Conservation (phyloP, 2,797 vertebrate species). For the Gymnoscopelus braueri region DNA sequence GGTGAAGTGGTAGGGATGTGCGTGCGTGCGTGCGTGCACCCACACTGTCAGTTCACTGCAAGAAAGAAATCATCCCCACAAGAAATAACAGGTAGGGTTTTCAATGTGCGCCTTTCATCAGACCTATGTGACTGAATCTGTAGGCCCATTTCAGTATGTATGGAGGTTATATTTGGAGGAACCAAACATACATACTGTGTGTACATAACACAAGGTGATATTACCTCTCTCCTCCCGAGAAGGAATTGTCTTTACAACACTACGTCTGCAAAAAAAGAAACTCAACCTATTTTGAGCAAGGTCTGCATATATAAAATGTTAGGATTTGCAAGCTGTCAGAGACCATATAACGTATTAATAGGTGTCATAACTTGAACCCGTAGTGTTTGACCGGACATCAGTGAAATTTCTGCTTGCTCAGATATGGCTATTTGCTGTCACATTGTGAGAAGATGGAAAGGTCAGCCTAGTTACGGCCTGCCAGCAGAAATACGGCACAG, state of each 20-base stretch:
- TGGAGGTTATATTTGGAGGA: too few species aligned
- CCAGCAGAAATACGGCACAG: slow-evolving; percentile 51
- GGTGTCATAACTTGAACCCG: slow-evolving; percentile 72
- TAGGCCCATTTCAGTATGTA: too few species aligned
- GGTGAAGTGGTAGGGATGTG: too few species aligned
- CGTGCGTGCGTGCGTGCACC: too few species aligned
- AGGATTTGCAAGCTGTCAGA: slow-evolving; percentile 74
- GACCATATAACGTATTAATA: slow-evolving; percentile 78
- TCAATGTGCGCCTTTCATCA: too few species aligned
- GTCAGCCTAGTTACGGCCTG: slow-evolving; percentile 60
- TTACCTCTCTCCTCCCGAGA: neutral
- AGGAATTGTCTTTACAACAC: slow-evolving; percentile 3
- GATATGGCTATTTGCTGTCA: slow-evolving; percentile 24
- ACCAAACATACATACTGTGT: too few species aligned
- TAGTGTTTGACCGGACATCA: slow-evolving; percentile 57
- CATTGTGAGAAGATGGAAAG: slow-evolving; percentile 61
- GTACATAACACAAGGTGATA: slow-evolving; percentile 18
- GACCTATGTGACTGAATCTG: too few species aligned
- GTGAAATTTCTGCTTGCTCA: slow-evolving; percentile 33
- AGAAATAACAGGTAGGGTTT: too few species aligned
- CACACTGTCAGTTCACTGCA: too few species aligned
- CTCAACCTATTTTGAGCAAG: neutral
- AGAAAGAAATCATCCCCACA: too few species aligned
- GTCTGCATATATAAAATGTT: slow-evolving; percentile 9
- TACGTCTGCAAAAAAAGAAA: neutral